These are phyloP conservation scores for Streblospio benedicti DNA, from an alignment of 1,140 invertebrate species.

Conservation along the genomic window DNA sequence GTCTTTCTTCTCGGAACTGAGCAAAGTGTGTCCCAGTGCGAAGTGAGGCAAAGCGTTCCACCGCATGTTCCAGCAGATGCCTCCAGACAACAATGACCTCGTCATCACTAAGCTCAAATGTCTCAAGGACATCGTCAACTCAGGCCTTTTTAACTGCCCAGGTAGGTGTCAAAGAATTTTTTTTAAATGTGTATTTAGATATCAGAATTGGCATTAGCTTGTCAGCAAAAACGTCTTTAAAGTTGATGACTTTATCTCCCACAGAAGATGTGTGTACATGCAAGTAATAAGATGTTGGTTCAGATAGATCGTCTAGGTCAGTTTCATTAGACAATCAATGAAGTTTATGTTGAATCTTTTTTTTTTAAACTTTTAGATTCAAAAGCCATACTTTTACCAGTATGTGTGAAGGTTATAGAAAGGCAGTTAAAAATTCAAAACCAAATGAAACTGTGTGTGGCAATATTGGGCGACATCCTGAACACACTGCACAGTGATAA, in stretches of 20 bases:
- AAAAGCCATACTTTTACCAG: constrained; percentile 51
- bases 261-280: too few species aligned
- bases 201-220: too few species aligned
- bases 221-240: too few species aligned
- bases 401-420: constrained; percentile 30
- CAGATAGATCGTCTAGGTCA: neutral
- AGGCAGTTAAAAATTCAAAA: constrained; percentile 54
- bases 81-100: constrained; percentile 50
- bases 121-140: constrained; percentile 62
- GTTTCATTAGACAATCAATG: neutral
- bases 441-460: constrained; percentile 24
- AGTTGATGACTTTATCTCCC: too few species aligned
- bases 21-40: constrained; percentile 53
- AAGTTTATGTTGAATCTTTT: too few species aligned
- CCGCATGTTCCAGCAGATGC: constrained; percentile 61
- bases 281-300: too few species aligned
- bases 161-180: constrained; percentile 36
- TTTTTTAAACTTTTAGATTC: constrained; percentile 55
- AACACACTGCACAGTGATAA: constrained; percentile 26
- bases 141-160: constrained; percentile 62
- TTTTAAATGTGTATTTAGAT: too few species aligned
- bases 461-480: constrained; percentile 35
- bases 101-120: constrained; percentile 65
- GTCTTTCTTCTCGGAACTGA: constrained; percentile 32
- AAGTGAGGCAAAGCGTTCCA: constrained; percentile 62